Base-by-base conservation (phyloP, 2,888 invertebrate genomes). In the Barypeithes pellucidus region DNA sequence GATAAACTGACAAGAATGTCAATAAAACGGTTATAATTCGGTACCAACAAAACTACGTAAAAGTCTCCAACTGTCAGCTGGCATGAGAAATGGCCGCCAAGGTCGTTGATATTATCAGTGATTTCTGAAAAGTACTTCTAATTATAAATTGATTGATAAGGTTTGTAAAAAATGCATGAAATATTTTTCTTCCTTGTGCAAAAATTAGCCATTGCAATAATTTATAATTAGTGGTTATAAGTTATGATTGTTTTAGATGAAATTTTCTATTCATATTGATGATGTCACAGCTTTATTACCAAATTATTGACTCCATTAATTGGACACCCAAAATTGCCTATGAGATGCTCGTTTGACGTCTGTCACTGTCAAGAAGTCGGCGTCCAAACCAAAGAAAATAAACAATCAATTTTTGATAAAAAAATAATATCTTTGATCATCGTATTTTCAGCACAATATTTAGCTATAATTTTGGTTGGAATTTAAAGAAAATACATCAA, bases 401-500 rank as follows among this genome's bases (percentile, higher is more conserved):
- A 60, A 60, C 50, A 45, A 41, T 36, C 8, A 65, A 16, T 67
- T 54, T 66, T 47, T 14, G 45, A 0, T 29, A 41, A 5, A 8
- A 14, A 14, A 61, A 18, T 12, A 22, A 67, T 66, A 78, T 78
- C 78, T 60, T 7, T 12, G 67, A 76, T 75, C 77, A 78, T 78
- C 77, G 50, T 0, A 24, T 60, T 22, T 14, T 5, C n/a, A n/a
- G n/a, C 1, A 22, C 3, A 12, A 33, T 67, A 43, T 61, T 67
- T 14, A 18, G 9, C 9, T 14, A 43, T 39, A 7, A 22, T 61
- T 45, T n/a, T 16, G 9, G 8, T 36, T 2, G 5, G 68, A 43
- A 43, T 14, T 29, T 43, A 50, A 67, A 62, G 43, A 39, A 62
- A 43, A 65, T 11, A 22, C 47, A 14, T 50, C 5, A 89, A 86